Base-by-base conservation (phyloP, 2,113 vertebrate genomes). In the Myotis brandtii region DNA sequence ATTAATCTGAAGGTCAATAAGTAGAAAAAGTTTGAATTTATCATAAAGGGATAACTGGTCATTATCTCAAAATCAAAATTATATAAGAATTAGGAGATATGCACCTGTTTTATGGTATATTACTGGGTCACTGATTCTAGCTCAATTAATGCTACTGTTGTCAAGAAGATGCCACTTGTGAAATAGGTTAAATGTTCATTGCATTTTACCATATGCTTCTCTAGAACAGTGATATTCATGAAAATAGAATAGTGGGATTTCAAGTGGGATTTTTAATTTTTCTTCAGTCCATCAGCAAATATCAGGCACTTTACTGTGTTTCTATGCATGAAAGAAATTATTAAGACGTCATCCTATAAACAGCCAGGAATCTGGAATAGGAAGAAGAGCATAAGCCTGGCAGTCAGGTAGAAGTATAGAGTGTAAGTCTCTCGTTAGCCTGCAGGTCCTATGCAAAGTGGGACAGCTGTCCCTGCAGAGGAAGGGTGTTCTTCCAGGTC, bases 51-150 rank as follows among this genome's bases (percentile, higher is more conserved):
- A 59, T 75, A 76, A 37, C 34, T 50, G 50, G 48, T 72, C 50
- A 66, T 73, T 94, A 40, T 66, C 20, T 83, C 27, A 88, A 95
- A 96, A 81, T 91, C 50, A 80, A 82, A 89, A 93, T 77, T 46
- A 84, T 37, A 10, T 67, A 91, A 62, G 56, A 34, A 56, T 91
- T 86, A 76, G 82, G 40, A 69, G 56, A 95, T 94, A 37, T 84
- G 9, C 34, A 54, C 88, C 16, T 27, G 23, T 86, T 93, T 95
- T 82, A 64, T 79, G 37, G 11, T 46, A 20, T 12, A 25, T 84
- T 67, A 25, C 10, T 85, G 12, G 34, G 14, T 89, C n/a, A 92
- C 81, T 94, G 72, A 77, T 80, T 79, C 72, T 85, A 18, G 40
- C 27, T 94, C 30, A 56, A 9, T 86, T 81, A 83, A 72, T 83